These are phyloP conservation scores for Rhynchonycteris naso DNA, from an alignment of 2,797 vertebrate species.

Conservation along the genomic window DNA sequence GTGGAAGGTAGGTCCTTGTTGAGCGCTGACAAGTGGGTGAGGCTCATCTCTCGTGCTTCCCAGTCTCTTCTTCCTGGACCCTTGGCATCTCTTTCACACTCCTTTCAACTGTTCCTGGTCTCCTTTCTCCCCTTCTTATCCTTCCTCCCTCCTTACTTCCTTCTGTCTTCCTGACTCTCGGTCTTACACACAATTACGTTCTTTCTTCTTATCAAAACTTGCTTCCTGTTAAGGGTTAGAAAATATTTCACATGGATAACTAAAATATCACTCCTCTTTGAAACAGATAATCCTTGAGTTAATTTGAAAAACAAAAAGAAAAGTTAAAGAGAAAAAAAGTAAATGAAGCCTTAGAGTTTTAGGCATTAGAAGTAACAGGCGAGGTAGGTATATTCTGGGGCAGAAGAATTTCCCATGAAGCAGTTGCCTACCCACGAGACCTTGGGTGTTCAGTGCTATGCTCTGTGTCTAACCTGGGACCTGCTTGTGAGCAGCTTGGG, in stretches of 20 bases:
- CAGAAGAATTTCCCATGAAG: background rate
- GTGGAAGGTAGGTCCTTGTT: background rate
- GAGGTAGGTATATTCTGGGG: background rate
- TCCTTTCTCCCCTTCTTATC: fast-evolving
- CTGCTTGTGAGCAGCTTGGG: background rate
- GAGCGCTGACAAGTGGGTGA: background rate
- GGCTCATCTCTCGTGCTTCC: background rate
- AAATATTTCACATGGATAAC: background rate
- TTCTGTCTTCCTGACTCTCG: background rate
- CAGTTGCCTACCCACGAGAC: background rate
- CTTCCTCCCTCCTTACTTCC: too few species aligned
- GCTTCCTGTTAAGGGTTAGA: background rate
- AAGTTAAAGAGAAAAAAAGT: background rate
- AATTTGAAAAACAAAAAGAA: constrained; percentile 3
- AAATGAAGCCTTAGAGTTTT: background rate
- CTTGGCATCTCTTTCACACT: fast-evolving
- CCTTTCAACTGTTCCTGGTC: background rate
- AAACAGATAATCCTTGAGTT: background rate
- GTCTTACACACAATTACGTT: background rate
- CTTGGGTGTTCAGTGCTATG: background rate
- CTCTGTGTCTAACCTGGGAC: background rate
- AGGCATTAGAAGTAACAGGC: background rate
- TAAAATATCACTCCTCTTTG: background rate
- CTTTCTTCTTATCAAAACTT: constrained; percentile 29
- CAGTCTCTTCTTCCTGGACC: background rate